phyloP scores from a whole-genome alignment of 1,140 invertebrate species.

The Eurosta solidaginis region DNA sequence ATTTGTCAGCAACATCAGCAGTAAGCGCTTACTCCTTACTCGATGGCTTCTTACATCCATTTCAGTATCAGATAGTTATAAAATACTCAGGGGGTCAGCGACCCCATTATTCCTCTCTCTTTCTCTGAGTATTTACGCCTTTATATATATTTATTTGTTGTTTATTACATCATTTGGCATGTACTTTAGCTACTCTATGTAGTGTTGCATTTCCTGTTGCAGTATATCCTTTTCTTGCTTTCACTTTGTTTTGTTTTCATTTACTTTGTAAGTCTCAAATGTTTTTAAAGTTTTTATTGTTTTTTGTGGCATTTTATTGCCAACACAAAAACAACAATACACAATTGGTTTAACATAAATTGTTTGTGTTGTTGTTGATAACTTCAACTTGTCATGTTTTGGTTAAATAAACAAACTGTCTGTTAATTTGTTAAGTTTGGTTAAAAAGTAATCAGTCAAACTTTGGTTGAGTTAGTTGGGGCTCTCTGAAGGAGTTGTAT shows the following conservation, averaged over 20 bases:
- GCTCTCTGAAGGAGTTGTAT: too few relatives aligned
- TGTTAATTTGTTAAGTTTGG: neutral
- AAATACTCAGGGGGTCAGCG: too few relatives aligned
- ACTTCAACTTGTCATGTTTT: neutral
- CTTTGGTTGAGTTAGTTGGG: neutral
- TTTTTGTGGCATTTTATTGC: neutral
- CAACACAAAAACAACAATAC: neutral
- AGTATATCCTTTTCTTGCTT: neutral
- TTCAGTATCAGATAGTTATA: too few relatives aligned
- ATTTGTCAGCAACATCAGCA: too few relatives aligned
- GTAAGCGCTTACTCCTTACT: too few relatives aligned
- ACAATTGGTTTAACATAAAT: neutral
- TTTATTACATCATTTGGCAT: neutral
- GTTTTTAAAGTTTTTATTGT: neutral
- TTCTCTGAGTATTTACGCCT: too few relatives aligned
- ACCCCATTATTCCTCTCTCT: too few relatives aligned
- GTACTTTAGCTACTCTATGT: neutral
- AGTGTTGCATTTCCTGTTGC: neutral
- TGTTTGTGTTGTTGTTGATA: neutral
- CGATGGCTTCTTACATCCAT: too few relatives aligned
- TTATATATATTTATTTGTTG: too few relatives aligned
- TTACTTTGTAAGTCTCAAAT: neutral
- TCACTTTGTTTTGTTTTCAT: neutral
- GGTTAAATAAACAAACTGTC: neutral
- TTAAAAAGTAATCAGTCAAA: neutral